These are phyloP conservation scores for Pomacea canaliculata DNA, from an alignment of 2,888 invertebrate genomes.

Conservation along the genomic window DNA sequence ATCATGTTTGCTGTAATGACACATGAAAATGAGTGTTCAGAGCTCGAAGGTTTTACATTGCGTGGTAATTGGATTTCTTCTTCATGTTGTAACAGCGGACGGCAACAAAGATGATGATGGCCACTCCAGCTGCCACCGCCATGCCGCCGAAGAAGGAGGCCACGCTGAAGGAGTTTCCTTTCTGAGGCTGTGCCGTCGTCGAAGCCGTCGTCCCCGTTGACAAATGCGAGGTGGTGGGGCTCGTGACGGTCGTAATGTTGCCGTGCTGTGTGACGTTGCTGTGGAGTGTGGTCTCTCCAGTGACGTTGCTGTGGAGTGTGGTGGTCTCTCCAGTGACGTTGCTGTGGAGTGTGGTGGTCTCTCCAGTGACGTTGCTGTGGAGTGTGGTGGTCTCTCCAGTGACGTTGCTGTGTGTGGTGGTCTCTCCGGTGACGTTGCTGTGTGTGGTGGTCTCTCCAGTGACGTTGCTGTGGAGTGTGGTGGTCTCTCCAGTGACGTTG, in stretches of 20 bases:
- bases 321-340: background rate
- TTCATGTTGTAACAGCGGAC: background rate
- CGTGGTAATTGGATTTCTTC: background rate
- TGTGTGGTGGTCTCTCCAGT: too few relatives aligned
- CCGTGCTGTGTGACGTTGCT: too few relatives aligned
- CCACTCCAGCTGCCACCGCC: background rate
- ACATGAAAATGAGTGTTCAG: too few relatives aligned
- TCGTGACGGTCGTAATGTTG: background rate
- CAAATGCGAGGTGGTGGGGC: too few relatives aligned
- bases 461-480: background rate
- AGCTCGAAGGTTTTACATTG: background rate
- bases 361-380: background rate
- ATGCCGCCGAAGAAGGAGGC: conserved; percentile 6
- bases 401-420: background rate
- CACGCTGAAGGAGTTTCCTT: background rate
- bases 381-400: background rate
- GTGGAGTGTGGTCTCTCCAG: background rate
- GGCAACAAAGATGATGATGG: background rate
- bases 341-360: background rate
- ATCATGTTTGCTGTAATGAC: too few relatives aligned
- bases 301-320: background rate
- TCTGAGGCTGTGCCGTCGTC: background rate
- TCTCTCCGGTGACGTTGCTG: background rate
- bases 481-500: background rate
- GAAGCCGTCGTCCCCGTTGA: background rate